These are phyloP conservation scores for Falco novaeseelandiae DNA, from an alignment of 2,797 vertebrate genomes.

Conservation along the genomic window DNA sequence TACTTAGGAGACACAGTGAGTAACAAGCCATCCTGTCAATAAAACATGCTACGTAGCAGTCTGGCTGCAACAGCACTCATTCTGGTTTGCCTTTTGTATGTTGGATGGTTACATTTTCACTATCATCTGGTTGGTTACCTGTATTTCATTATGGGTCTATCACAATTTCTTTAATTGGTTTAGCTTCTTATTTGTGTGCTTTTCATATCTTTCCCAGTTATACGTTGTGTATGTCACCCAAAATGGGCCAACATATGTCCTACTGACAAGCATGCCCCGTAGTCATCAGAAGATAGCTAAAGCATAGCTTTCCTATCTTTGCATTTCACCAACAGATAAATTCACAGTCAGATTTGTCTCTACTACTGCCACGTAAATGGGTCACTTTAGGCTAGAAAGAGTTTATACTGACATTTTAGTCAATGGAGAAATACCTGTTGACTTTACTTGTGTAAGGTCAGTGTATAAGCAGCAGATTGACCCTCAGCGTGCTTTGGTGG, in stretches of 20 bases:
- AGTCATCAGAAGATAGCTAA: neutral
- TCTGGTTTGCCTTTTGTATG: neutral
- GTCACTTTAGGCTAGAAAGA: neutral
- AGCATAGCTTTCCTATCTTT: neutral
- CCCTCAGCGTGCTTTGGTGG: neutral
- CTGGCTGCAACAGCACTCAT: neutral
- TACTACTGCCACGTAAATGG: rapidly evolving
- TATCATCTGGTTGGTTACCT: neutral
- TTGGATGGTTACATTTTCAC: neutral
- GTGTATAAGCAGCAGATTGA: neutral
- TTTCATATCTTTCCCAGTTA: neutral
- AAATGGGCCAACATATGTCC: neutral
- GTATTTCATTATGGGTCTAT: neutral
- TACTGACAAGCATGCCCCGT: rapidly evolving
- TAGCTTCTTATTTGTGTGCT: neutral
- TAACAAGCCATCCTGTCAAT: neutral
- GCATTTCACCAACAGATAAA: neutral
- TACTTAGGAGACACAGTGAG: neutral
- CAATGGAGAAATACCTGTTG: neutral
- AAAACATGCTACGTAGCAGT: neutral
- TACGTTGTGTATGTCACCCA: too few relatives aligned
- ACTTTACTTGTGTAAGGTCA: neutral
- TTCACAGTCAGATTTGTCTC: neutral
- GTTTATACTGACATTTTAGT: neutral
- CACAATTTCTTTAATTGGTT: neutral